phyloP scores from a whole-genome alignment of 2,888 invertebrate species.

The Drosophila paranaensis region DNA sequence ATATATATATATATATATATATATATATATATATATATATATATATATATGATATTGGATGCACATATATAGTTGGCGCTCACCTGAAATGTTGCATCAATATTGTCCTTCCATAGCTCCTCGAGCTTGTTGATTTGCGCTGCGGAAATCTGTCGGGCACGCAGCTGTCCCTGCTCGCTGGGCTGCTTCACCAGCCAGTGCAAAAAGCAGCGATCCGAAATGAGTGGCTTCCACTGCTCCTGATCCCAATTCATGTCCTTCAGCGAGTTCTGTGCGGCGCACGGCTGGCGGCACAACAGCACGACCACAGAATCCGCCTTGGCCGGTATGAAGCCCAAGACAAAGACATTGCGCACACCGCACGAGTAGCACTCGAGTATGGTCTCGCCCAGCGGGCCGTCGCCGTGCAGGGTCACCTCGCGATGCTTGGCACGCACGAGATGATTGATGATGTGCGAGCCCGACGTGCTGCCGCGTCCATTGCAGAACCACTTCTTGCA shows the following conservation, averaged over 20 bases:
- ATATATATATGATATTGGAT: background rate
- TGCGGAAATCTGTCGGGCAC: constrained; percentile 98
- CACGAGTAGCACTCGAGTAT: constrained; percentile 99
- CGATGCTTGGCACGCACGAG: constrained; percentile 99
- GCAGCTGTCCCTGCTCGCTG: constrained; percentile 96
- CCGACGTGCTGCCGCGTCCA: constrained; percentile 98
- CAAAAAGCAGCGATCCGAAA: constrained; percentile 97
- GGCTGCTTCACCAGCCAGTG: constrained; percentile 99
- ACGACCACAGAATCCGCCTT: constrained; percentile 99
- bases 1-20: background rate
- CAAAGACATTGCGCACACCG: constrained; percentile 98
- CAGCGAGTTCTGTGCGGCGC: constrained; percentile 97
- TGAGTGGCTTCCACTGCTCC: constrained; percentile 99
- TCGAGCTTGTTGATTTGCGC: constrained; percentile 99
- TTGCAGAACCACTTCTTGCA: constrained; percentile 99
- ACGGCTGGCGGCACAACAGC: constrained; percentile 98
- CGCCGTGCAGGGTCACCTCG: constrained; percentile 98
- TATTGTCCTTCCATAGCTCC: constrained; percentile 99
- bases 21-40: no score
- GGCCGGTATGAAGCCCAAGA: constrained; percentile 99
- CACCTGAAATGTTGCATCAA: constrained; percentile 96
- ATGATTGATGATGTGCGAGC: constrained; percentile 99
- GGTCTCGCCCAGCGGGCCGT: constrained; percentile 99
- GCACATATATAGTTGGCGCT: background rate
- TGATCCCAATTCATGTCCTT: constrained; percentile 99